phyloP scores from a whole-genome alignment of 2,113 vertebrate species.

The Chlorodrepanis virens region DNA sequence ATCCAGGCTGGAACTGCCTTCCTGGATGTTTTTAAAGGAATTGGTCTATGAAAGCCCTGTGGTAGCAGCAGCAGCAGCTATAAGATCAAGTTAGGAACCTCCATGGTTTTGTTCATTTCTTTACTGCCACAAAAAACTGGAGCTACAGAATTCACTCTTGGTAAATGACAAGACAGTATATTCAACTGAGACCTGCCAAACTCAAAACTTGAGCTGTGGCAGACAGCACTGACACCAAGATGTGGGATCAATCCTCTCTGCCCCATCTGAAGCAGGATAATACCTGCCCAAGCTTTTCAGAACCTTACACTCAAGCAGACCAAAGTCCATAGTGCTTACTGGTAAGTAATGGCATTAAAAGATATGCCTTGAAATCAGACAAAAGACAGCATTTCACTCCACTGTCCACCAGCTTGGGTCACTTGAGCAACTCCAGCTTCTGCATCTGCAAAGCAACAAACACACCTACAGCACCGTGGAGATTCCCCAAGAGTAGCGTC shows the following conservation, averaged over 20 bases:
- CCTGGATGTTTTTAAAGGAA: background rate
- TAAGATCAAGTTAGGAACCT: background rate
- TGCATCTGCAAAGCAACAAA: background rate
- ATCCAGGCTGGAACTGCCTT: background rate
- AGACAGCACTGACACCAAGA: background rate
- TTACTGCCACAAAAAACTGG: background rate
- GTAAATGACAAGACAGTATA: background rate
- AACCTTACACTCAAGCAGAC: background rate
- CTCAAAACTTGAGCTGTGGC: background rate
- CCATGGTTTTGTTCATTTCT: background rate
- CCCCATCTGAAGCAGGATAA: background rate
- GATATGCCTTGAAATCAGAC: background rate
- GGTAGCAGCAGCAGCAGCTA: background rate
- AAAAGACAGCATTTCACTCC: background rate
- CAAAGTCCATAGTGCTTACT: background rate
- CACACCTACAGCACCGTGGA: accelerated
- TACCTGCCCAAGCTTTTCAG: background rate
- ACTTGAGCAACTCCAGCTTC: background rate
- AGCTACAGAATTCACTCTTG: background rate
- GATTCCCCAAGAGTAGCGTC: background rate
- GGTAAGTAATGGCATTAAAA: background rate
- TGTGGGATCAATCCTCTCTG: background rate
- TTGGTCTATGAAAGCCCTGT: background rate
- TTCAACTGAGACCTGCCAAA: background rate
- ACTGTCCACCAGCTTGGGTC: background rate